Evolutionary conservation across 2,888 invertebrate genomes (phyloP).

Genomic region (Drosophila subquinaria): DNA sequence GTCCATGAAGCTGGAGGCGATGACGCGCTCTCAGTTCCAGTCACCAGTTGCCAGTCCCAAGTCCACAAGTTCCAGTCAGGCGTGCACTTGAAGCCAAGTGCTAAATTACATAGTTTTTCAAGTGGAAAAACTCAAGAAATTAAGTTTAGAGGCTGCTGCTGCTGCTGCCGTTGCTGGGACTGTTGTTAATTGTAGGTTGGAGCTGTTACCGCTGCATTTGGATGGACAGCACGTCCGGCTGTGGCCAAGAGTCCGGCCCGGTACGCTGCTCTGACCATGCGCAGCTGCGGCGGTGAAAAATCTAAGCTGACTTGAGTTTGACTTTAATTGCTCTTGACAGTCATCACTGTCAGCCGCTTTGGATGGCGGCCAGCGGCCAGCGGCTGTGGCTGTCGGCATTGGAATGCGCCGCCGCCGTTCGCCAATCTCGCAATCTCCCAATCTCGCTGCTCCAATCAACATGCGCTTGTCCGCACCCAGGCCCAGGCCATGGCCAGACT

Average conservation of each 20-base stretch:
- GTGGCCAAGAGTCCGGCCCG: conserved; percentile 28
- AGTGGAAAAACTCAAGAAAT: conserved; percentile 80
- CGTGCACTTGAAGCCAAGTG: conserved; percentile 73
- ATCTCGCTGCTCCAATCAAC: conserved; percentile 79
- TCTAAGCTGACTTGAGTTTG: conserved; percentile 82
- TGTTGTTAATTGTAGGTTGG: conserved; percentile 75
- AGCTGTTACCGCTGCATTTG: conserved; percentile 63
- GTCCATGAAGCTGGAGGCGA: conserved; percentile 61
- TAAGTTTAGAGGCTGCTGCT: conserved; percentile 74
- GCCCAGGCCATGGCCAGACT: conserved; percentile 48
- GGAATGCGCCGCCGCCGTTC: conserved; percentile 62
- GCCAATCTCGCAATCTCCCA: conserved; percentile 66
- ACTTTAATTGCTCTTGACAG: conserved; percentile 85
- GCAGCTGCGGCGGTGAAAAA: conserved; percentile 79
- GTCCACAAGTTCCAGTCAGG: conserved; percentile 33
- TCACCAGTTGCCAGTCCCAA: conserved; percentile 8
- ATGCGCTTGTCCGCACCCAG: conserved; percentile 68
- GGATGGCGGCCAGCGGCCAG: conserved; percentile 16
- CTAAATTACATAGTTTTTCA: conserved; percentile 81
- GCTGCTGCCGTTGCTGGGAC: conserved; percentile 33
- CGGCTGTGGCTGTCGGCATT: conserved; percentile 19
- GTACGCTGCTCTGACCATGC: conserved; percentile 57
- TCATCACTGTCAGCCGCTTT: conserved; percentile 77
- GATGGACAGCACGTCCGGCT: conserved; percentile 75
- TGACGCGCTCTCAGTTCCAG: conserved; percentile 51